Percentiles rank a stretch among this genome's conserved stretches.
phyloP scores from a whole-genome alignment of 2,113 vertebrate species.

The Eptesicus fuscus region DNA sequence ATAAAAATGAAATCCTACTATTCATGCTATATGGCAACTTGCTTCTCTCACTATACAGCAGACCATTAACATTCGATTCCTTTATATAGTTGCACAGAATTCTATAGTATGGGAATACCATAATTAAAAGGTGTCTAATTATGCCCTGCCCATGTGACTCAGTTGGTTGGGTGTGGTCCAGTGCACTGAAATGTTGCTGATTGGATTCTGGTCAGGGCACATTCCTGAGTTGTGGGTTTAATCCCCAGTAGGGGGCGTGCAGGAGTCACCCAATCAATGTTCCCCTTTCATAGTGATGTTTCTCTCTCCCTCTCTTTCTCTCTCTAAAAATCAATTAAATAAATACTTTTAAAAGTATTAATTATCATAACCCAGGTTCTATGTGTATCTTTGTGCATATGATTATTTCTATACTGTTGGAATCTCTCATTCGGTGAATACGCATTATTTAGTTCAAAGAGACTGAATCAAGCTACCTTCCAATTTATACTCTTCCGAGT shows the following conservation, averaged over 20 bases:
- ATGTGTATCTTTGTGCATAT: neutral
- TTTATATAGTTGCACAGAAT: neutral
- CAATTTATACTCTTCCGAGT: neutral
- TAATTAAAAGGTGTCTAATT: neutral
- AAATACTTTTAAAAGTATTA: neutral
- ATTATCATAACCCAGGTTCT: neutral
- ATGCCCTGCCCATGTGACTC: neutral
- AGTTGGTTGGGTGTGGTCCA: neutral
- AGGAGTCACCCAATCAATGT: neutral
- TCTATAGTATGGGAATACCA: neutral
- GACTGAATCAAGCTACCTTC: neutral
- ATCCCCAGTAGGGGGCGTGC: neutral
- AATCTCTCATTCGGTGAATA: neutral
- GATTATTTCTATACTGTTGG: neutral
- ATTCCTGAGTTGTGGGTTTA: neutral
- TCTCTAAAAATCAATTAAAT: neutral
- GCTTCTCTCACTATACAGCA: neutral
- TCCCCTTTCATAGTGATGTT: neutral
- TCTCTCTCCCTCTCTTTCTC: neutral
- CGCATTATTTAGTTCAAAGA: neutral
- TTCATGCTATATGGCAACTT: neutral
- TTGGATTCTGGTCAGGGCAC: neutral
- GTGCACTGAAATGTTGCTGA: neutral
- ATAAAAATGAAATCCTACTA: slow-evolving; percentile 24
- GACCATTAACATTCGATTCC: neutral